Conservation (phyloP, 2,888 invertebrate genomes). For the Pterobdella sp. region DNA sequence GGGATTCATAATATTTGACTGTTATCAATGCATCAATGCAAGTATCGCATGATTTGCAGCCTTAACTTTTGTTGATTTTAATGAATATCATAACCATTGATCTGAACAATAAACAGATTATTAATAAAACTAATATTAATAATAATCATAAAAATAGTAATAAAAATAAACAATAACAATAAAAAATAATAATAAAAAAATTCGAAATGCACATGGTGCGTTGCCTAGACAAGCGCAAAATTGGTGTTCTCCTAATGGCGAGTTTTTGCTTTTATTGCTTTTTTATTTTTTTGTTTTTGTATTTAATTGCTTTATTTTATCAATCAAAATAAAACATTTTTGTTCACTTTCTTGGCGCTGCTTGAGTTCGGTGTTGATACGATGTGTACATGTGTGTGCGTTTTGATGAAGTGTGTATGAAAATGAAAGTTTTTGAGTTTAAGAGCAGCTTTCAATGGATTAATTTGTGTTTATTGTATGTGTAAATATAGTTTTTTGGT, state of each 20-base stretch:
- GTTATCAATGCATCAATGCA: no score
- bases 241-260: neutral
- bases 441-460: no score
- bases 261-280: neutral
- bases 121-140: neutral
- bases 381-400: no score
- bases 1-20: neutral
- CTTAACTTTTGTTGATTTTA: no score
- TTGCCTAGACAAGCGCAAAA: slow-evolving; percentile 3
- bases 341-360: neutral
- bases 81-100: no score
- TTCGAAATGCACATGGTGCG: neutral
- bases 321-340: neutral
- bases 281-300: neutral
- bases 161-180: neutral
- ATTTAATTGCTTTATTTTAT: neutral
- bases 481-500: no score
- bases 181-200: neutral
- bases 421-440: no score
- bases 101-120: no score
- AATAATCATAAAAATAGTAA: neutral
- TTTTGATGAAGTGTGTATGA: no score
- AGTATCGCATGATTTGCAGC: no score
- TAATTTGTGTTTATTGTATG: no score
- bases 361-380: no score